Base-by-base conservation (phyloP, 2,888 invertebrate species). In the Drosophila phalerata region DNA sequence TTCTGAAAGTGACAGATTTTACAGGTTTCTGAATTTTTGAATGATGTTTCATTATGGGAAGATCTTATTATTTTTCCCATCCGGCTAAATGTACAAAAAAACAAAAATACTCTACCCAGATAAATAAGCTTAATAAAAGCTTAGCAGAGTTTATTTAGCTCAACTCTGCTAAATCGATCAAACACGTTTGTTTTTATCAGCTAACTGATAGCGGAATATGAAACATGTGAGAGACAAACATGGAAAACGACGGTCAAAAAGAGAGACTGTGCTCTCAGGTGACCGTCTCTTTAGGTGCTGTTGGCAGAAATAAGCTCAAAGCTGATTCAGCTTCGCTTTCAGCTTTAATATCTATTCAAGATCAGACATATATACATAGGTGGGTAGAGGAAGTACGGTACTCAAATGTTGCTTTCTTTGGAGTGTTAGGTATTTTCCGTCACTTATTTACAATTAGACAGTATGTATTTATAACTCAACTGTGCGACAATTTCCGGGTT, bases 401-500 rank as follows among this genome's bases (percentile, higher is more conserved):
- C 34, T 34, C 34, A 5, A 34, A 13, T 34, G 34, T 13, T 40
- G 10, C 11, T 2, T 6, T 8, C 10, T 28, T 30, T 30, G 6
- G 17, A 19, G 32, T 34, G 13, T 34, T 34, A 19, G 34, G 32
- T 49, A 34, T 49, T 13, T 5, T 48, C 13, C 32, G 13, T 6
- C 11, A 48, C 0, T 32, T 49, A 32, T 19, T 8, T 11, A 30
- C 32, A 49, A 19, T 30, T 30, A 19, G 17, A 49, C 34, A 13
- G 19, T 34, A 34, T 32, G 32, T 11, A 32, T 32, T 49, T 49
- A 49, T 32, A 49, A 17, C 48, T 11, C 17, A 13, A 32, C 17
- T 47, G 11, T 48, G 32, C 13, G 6, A 48, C 37, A 25, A 25
- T 38, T 37, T 52, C 38, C 22, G 37, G 15, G 15, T 52, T 38